phyloP scores from a whole-genome alignment of 2,888 invertebrate genomes.

The Scaptomyza polygonia region DNA sequence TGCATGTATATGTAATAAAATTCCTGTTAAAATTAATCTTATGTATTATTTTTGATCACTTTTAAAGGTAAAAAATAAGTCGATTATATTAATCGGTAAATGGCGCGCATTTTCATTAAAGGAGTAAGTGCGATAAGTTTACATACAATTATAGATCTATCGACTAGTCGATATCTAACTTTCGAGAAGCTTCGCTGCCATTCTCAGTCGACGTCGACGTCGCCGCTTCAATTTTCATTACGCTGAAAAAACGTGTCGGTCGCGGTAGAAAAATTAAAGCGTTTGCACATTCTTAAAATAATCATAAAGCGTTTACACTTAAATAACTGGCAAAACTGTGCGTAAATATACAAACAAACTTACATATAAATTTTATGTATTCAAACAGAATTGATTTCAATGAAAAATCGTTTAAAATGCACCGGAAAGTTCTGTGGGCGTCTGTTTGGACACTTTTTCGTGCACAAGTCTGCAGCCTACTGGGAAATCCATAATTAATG shows the following conservation, averaged over 20 bases:
- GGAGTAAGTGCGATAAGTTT: conserved; percentile 8
- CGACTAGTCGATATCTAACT: conserved; percentile 8
- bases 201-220: conserved; percentile 57
- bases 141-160: conserved; percentile 24
- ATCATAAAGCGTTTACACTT: conserved; percentile 33
- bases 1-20: conserved; percentile 63
- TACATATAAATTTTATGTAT: conserved; percentile 3
- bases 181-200: conserved; percentile 56
- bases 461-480: conserved; percentile 17
- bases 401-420: conserved; percentile 1
- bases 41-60: not conserved
- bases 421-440: conserved; percentile 3
- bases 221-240: conserved; percentile 59
- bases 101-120: conserved; percentile 6
- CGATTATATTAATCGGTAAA: not conserved
- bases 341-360: conserved; percentile 23
- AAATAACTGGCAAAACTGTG: conserved; percentile 33
- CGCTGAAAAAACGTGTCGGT: conserved; percentile 64
- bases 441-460: conserved; percentile 36
- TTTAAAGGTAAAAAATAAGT: not conserved
- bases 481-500: conserved; percentile 55
- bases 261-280: conserved; percentile 50
- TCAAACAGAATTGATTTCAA: conserved; percentile 5
- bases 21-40: conserved; percentile 58
- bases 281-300: conserved; percentile 47